Percentiles rank a stretch among this genome's conserved stretches.
phyloP scores from a whole-genome alignment of 2,888 invertebrate species.

The Stomorhina lunata region DNA sequence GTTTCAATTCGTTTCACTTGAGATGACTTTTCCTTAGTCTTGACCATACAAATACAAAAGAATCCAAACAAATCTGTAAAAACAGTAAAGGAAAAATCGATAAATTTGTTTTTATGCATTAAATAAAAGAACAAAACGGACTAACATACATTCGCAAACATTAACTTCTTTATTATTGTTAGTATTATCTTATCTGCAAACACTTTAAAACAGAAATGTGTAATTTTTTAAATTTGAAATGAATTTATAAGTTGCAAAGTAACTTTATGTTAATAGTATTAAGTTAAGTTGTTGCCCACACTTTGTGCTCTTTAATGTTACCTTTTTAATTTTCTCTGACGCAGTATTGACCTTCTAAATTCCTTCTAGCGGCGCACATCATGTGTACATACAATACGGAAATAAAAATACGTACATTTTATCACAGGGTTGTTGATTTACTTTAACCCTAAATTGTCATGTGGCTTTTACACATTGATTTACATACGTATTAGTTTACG shows the following conservation, averaged over 20 bases:
- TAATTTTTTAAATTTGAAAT: no score
- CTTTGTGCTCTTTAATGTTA: no score
- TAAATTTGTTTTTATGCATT: background rate
- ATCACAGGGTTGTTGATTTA: no score
- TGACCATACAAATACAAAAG: background rate
- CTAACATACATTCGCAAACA: background rate
- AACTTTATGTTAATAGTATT: no score
- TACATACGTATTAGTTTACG: no score
- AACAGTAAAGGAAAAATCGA: constrained; percentile 21
- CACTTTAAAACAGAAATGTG: no score
- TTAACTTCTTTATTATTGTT: no score
- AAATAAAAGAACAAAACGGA: background rate
- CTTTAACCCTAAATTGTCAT: no score
- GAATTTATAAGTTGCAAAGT: no score
- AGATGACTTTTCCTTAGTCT: background rate
- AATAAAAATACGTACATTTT: background rate
- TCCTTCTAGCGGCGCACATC: background rate
- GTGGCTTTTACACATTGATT: no score
- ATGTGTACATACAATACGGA: background rate
- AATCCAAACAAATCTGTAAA: background rate
- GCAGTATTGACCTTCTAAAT: background rate
- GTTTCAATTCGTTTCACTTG: background rate
- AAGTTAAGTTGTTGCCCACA: no score
- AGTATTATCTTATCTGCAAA: no score
- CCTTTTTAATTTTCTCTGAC: background rate